Evolutionary conservation across 2,888 invertebrate genomes (phyloP).

Genomic region (Stratiomys singularior): DNA sequence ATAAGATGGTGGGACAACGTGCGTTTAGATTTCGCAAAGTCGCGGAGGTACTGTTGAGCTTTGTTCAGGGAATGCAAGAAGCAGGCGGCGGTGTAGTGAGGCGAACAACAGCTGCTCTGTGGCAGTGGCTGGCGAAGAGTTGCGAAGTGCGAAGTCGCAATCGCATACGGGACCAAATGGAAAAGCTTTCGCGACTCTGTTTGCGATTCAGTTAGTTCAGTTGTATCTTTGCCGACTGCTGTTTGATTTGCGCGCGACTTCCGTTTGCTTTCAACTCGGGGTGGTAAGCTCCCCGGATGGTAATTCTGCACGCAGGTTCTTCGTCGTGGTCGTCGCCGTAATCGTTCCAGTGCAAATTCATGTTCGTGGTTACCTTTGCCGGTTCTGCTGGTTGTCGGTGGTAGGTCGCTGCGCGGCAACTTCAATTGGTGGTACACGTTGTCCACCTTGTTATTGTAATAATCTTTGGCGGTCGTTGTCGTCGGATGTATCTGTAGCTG

Average conservation of each 20-base stretch:
- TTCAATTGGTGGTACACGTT: background rate
- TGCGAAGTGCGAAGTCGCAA: background rate
- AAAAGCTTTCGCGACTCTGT: constrained; percentile 21
- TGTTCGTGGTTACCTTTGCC: background rate
- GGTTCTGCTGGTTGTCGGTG: background rate
- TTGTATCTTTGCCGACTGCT: background rate
- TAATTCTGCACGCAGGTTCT: constrained; percentile 1
- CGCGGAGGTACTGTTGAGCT: background rate
- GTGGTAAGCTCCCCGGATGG: constrained; percentile 18
- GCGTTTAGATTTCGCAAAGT: background rate
- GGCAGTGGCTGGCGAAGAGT: background rate
- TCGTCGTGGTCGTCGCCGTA: background rate
- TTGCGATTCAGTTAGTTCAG: constrained; percentile 29
- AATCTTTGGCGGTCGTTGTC: background rate
- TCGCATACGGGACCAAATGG: background rate
- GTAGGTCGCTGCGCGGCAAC: background rate
- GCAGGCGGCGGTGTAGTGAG: background rate
- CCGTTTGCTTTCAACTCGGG: background rate
- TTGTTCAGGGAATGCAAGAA: background rate
- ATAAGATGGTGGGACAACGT: background rate
- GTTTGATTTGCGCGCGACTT: constrained; percentile 11
- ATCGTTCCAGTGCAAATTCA: background rate
- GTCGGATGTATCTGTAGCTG: background rate
- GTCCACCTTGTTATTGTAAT: background rate
- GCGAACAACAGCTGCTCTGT: background rate